Base-by-base conservation (phyloP, 2,113 vertebrate genomes). In the Scomber colias region DNA sequence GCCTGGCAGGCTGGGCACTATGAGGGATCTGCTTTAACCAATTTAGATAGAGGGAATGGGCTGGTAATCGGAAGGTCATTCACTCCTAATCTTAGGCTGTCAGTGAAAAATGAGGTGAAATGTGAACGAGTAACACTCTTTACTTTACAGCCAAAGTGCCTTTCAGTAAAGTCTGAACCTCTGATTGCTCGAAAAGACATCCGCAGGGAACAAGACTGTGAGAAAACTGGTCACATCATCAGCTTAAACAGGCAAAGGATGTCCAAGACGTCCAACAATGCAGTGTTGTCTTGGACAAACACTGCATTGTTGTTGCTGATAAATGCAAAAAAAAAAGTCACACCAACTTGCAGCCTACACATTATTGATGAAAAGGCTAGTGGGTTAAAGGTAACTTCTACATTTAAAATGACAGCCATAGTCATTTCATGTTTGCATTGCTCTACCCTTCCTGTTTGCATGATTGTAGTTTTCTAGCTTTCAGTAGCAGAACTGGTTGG, bases 1-100 rank as follows among this genome's bases (percentile, higher is more conserved):
- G 45, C 48, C 74, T 67, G 35, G 4, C 40, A n/a, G 64, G 19
- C 73, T 31, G 16, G 44, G 64, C 48, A 46, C 71, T 62, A 72
- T 59, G 65, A 66, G 65, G 11, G 65, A 83, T 90, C 76, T 64
- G 70, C 6, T 60, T 73, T 80, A 75, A 77, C 77, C 50, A 62
- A 11, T 81, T 69, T 71, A 75, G 66, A 51, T 56, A 17, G 21
- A 50, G 74, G 27, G 75, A 75, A 83, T 50, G 55, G 46, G 27
- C 60, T 72, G 45, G 40, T 67, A 30, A 63, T 63, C 2, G 12
- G 61, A 68, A 2, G 51, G 31, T 73, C 79, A 31, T 59, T 60
- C 50, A 53, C 68, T 81, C 21, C 76, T 65, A 59, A 78, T 78
- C 51, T 69, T 19, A 31, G 69, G 16, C 82, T 61, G 55, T 68